Percentiles rank a stretch among this genome's conserved stretches.
phyloP scores from a whole-genome alignment of 35 echinoderm and acorn worm genomes.

The Ptychodera flava region DNA sequence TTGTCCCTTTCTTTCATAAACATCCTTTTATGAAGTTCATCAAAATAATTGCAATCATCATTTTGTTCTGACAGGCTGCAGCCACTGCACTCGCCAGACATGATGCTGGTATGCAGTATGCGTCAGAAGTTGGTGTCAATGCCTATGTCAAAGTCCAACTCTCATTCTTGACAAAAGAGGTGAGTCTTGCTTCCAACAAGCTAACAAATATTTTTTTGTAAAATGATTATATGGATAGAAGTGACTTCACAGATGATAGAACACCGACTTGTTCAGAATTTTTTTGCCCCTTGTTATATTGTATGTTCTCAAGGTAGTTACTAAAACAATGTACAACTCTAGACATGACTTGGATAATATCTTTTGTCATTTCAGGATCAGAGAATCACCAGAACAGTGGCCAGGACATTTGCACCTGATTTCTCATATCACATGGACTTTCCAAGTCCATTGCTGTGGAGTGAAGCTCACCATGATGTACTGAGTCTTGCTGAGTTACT shows the following conservation, averaged over 20 bases:
- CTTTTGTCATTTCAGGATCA: slow-evolving; percentile 57
- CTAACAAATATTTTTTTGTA: no score
- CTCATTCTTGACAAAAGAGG: slow-evolving; percentile 79
- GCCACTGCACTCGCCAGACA: slow-evolving; percentile 57
- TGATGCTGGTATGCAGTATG: slow-evolving; percentile 79
- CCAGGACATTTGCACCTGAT: slow-evolving; percentile 79
- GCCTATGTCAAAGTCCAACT: slow-evolving; percentile 62
- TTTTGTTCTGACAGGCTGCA: slow-evolving; percentile 54
- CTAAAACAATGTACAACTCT: no score
- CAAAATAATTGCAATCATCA: no score
- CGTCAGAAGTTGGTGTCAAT: slow-evolving; percentile 88
- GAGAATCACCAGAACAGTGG: slow-evolving; percentile 68
- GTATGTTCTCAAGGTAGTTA: no score
- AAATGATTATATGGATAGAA: no score
- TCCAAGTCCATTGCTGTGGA: slow-evolving; percentile 56
- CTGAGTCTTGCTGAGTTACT: slow-evolving; percentile 76
- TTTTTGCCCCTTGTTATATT: no score
- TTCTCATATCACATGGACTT: slow-evolving; percentile 88
- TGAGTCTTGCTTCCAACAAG: no score
- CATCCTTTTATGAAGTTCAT: neutral
- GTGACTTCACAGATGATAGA: no score
- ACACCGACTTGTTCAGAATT: no score
- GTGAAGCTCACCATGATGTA: slow-evolving; percentile 7
- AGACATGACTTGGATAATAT: no score
- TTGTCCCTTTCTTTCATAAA: no score